Percentiles rank a stretch among this genome's conserved stretches.
Conservation (phyloP, 1,140 invertebrate genomes). For the Linepithema humile region DNA sequence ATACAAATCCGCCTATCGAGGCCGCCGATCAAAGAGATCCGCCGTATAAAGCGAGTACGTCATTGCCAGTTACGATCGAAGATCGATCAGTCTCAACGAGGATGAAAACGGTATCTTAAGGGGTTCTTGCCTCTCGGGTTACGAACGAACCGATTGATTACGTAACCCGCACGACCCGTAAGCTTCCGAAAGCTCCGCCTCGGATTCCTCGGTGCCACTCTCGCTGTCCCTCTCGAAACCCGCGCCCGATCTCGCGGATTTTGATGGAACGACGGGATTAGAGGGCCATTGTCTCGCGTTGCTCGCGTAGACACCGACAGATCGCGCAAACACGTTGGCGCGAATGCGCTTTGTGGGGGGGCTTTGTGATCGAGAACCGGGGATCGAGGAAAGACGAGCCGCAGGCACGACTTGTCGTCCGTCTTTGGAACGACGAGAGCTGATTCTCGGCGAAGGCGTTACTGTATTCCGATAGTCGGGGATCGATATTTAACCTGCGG, state of each 20-base stretch:
- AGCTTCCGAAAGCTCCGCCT: background rate
- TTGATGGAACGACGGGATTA: conserved; percentile 51
- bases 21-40: background rate
- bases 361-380: conserved; percentile 34
- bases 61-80: background rate
- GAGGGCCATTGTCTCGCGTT: conserved; percentile 31
- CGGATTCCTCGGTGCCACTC: too few relatives aligned
- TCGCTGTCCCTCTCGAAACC: background rate
- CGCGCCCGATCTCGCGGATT: background rate
- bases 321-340: conserved; percentile 39
- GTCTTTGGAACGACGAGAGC: background rate
- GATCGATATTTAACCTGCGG: conserved; percentile 15
- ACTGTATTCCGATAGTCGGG: background rate
- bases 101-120: conserved; percentile 33
- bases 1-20: conserved; percentile 17
- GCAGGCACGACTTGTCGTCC: background rate
- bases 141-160: conserved; percentile 44
- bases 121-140: background rate
- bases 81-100: conserved; percentile 15
- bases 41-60: background rate
- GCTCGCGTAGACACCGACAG: conserved; percentile 34
- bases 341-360: background rate
- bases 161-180: conserved; percentile 27
- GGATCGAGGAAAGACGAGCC: conserved; percentile 19
- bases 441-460: background rate